A percentile compares a stretch with the other conserved stretches of the same genome.
These are phyloP conservation scores for Synanceia verrucosa DNA, from an alignment of 2,797 vertebrate genomes.

Conservation along the genomic window DNA sequence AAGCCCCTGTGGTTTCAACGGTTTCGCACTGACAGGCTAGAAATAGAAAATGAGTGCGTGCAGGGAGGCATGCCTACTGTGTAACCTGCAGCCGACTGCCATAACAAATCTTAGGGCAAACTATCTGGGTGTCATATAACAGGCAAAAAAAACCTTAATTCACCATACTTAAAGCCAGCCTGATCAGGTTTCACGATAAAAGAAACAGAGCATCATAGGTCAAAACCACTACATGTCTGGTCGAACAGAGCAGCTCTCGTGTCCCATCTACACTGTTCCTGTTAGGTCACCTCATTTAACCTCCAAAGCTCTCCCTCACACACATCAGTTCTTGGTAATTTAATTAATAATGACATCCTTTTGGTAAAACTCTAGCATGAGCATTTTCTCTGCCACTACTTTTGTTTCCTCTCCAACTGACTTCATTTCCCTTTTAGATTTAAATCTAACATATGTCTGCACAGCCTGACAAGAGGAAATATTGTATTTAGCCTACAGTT, in stretches of 20 bases:
- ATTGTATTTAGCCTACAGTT: not conserved
- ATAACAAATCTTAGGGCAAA: not conserved
- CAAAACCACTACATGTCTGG: conserved; percentile 2
- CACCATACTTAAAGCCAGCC: too few relatives aligned
- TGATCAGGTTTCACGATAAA: not conserved
- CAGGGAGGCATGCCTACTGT: conserved; percentile 13
- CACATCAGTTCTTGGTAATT: not conserved
- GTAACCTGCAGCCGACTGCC: not conserved
- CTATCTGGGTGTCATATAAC: too few relatives aligned
- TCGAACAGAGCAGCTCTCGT: not conserved
- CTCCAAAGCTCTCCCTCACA: not conserved
- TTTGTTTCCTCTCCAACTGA: not conserved
- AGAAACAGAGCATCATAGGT: not conserved
- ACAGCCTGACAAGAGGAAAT: not conserved
- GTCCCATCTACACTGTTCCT: conserved; percentile 9
- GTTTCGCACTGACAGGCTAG: not conserved
- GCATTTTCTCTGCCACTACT: not conserved
- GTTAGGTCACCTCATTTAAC: conserved; percentile 42
- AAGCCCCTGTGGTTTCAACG: conserved; percentile 35
- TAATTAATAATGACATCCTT: not conserved
- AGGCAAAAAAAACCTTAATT: not conserved
- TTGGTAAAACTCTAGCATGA: not conserved
- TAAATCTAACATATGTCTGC: not conserved
- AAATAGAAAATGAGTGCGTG: conserved; percentile 63
- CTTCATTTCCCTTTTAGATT: not conserved